Evolutionary conservation across 2,888 invertebrate species (phyloP).

Genomic region (Dysmachus trigonus): DNA sequence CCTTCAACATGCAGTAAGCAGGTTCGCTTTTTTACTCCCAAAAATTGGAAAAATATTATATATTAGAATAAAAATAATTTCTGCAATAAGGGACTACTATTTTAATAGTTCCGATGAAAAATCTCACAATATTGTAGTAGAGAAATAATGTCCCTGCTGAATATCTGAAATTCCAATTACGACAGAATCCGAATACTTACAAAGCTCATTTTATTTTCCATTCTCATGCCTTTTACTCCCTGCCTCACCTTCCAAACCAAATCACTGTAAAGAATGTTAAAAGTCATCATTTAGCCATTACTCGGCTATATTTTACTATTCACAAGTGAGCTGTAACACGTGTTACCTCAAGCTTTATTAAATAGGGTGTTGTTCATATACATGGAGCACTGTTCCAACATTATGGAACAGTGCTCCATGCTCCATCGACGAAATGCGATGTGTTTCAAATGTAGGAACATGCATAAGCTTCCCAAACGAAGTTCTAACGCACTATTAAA

Average conservation of each 20-base stretch:
- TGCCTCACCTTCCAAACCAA: slow-evolving; percentile 27
- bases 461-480: neutral
- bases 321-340: slow-evolving; percentile 53
- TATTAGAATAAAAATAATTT: no score
- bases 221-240: neutral
- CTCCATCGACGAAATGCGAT: neutral
- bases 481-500: neutral
- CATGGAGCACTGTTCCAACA: neutral
- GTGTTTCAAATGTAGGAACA: neutral
- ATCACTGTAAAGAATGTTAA: slow-evolving; percentile 53
- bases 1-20: no score
- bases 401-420: no score
- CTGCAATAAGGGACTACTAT: no score
- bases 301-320: slow-evolving; percentile 53
- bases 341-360: slow-evolving; percentile 52
- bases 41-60: no score
- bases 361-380: slow-evolving; percentile 50
- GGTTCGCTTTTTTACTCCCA: no score
- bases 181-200: neutral
- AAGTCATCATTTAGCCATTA: slow-evolving; percentile 53
- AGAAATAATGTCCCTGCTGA: no score
- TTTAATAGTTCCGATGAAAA: no score
- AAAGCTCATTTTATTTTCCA: neutral
- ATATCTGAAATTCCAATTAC: slow-evolving; percentile 13
- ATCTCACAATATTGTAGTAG: no score